Evolutionary conservation across 2,797 vertebrate genomes (phyloP).

Genomic region (Diplodus puntazzo): DNA sequence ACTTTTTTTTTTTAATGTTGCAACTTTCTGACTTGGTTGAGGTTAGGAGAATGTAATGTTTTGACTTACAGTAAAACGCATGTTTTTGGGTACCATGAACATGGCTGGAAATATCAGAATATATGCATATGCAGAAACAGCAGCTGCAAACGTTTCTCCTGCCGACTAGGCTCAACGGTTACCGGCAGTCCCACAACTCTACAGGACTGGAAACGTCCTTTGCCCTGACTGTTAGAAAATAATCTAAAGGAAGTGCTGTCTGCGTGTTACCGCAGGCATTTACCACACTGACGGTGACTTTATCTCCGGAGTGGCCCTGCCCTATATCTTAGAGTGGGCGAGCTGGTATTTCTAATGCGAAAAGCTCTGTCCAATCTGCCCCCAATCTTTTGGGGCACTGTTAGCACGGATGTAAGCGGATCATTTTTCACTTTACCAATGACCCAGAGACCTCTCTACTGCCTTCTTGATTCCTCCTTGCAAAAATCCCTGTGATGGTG

Average conservation of each 20-base stretch:
- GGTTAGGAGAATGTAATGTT: too few species aligned
- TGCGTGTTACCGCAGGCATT: conserved; percentile 34
- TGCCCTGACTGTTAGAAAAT: neutral
- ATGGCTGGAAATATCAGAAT: too few species aligned
- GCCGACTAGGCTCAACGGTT: neutral
- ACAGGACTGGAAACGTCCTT: neutral
- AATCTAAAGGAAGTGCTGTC: conserved; percentile 46
- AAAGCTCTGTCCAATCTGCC: conserved; percentile 64
- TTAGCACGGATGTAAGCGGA: conserved; percentile 63
- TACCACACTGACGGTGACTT: conserved; percentile 45
- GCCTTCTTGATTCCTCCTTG: conserved; percentile 30
- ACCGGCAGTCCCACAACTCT: neutral
- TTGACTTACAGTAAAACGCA: too few species aligned
- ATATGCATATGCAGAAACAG: too few species aligned
- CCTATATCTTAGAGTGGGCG: conserved; percentile 46
- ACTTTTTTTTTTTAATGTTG: too few species aligned
- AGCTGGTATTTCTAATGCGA: conserved; percentile 51
- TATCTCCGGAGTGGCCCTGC: conserved; percentile 58
- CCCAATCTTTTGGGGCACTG: conserved; percentile 64
- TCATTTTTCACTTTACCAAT: conserved; percentile 68
- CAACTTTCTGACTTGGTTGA: too few species aligned
- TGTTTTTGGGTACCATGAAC: too few species aligned
- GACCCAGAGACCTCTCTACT: conserved; percentile 56
- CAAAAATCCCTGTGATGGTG: conserved; percentile 5
- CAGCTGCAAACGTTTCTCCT: too few species aligned